phyloP scores from a whole-genome alignment of 2,888 invertebrate species.

The Tetragnatha montana region DNA sequence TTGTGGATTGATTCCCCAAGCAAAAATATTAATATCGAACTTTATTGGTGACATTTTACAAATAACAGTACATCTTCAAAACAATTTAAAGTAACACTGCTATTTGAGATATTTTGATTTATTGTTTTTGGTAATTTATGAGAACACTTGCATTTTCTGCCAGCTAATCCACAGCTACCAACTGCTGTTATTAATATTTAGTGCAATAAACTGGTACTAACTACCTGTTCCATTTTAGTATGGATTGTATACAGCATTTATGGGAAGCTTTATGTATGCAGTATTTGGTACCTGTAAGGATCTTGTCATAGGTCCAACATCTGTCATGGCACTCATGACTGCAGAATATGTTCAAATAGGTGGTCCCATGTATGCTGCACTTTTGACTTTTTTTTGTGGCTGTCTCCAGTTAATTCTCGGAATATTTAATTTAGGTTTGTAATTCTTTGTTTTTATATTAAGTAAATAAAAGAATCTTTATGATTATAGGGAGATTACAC shows the following conservation, averaged over 20 bases:
- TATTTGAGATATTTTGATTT: too few species aligned
- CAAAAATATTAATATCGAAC: too few species aligned
- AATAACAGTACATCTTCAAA: too few species aligned
- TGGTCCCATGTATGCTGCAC: conserved; percentile 80
- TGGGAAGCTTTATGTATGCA: conserved; percentile 92
- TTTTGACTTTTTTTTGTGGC: conserved; percentile 89
- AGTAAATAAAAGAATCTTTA: not conserved
- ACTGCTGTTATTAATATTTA: too few species aligned
- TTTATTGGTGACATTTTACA: too few species aligned
- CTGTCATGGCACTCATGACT: conserved; percentile 91
- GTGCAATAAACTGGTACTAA: not conserved
- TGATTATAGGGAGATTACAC: too few species aligned
- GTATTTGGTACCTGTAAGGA: conserved; percentile 94
- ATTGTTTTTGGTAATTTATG: too few species aligned
- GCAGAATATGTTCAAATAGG: conserved; percentile 74
- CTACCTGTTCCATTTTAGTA: conserved; percentile 80
- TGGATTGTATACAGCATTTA: conserved; percentile 93
- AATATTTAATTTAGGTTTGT: conserved; percentile 85
- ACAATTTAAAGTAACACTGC: too few species aligned
- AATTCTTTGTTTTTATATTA: not conserved
- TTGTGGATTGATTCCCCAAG: too few species aligned
- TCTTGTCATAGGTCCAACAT: conserved; percentile 94
- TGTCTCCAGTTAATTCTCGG: conserved; percentile 89
- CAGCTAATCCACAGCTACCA: too few species aligned
- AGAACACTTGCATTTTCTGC: too few species aligned